Evolutionary conservation across 2,113 vertebrate species (phyloP).

Genomic region (Albula goreensis): DNA sequence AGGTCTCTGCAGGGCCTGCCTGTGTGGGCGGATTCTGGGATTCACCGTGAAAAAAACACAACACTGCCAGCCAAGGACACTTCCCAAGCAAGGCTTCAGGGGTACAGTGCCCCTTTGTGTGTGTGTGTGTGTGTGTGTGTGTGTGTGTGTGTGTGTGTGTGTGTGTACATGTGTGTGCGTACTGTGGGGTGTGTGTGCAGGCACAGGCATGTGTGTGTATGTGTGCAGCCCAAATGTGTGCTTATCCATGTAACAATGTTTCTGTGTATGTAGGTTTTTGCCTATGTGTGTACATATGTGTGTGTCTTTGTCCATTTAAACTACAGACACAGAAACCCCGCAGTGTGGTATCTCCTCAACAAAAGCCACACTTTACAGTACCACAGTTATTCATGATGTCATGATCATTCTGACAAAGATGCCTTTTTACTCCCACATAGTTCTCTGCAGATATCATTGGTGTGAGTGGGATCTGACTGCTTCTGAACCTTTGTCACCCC

Average conservation of each 20-base stretch:
- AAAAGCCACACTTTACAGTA: neutral
- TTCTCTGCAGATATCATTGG: neutral
- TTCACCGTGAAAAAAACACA: slow-evolving; percentile 67
- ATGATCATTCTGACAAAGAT: neutral
- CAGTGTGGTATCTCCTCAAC: neutral
- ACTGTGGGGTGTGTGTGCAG: neutral
- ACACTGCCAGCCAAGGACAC: slow-evolving; percentile 74
- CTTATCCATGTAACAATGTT: neutral
- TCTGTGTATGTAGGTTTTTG: neutral
- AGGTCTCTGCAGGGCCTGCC: slow-evolving; percentile 75
- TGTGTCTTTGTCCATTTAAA: neutral
- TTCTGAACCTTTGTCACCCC: neutral
- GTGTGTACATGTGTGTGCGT: slow-evolving; percentile 40
- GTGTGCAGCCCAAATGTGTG: neutral
- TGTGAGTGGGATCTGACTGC: neutral
- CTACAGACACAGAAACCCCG: neutral
- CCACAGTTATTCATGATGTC: slow-evolving; percentile 1
- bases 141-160: slow-evolving; percentile 55
- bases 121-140: slow-evolving; percentile 39
- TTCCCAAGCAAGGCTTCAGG: slow-evolving; percentile 61
- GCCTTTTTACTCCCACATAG: neutral
- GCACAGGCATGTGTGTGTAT: neutral
- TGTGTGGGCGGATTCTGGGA: slow-evolving; percentile 77
- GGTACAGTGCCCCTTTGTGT: slow-evolving; percentile 26
- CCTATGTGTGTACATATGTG: neutral